Evolutionary conservation across 2,797 vertebrate genomes (phyloP), one percentile per base, ranked within the genome.

Genomic region (Falco cherrug): DNA sequence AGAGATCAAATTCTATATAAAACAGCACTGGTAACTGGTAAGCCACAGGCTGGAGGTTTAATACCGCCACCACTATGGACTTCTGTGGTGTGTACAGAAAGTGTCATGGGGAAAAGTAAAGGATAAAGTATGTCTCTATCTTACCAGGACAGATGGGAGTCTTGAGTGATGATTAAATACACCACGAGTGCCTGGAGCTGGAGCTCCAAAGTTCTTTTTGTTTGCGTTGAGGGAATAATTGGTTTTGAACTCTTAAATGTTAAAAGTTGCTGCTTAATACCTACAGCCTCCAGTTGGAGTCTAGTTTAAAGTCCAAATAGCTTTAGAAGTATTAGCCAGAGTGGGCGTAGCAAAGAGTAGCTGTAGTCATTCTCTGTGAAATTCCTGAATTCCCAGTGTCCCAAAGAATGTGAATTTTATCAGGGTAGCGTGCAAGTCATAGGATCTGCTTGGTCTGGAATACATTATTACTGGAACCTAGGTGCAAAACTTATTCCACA

Each of bases 231-330:
- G 35, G n/a, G 39, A 83, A 54, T 47, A 54, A 59, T 20, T 37
- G 17, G 16, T 14, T 91, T 76, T 75, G 75, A 71, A 37, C 37
- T 70, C 47, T 31, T n/a, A 54, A 67, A 39, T 19, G 37, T 61
- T 80, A 35, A 57, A 84, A 84, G 74, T 43, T 74, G 76, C 48
- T 91, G 60, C 37, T 67, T 50, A 28, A 33, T 87, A 84, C 64
- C 43, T 79, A 2, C 70, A 63, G 2, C 54, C 35, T 83, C 68
- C 69, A 39, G 14, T 33, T 75, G 47, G 37, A 82, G 51, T 31
- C 51, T 50, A 33, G 45, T 10, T 65, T 70, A 22, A 64, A 95
- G 29, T 71, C 73, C 57, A 73, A 64, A 67, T 16, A 67, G 47
- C 50, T 65, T 68, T 57, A 76, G 84, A n/a, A 35, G 35, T 43